phyloP scores from a whole-genome alignment of 2,113 vertebrate genomes.

The Gnathonemus longibarbis region DNA sequence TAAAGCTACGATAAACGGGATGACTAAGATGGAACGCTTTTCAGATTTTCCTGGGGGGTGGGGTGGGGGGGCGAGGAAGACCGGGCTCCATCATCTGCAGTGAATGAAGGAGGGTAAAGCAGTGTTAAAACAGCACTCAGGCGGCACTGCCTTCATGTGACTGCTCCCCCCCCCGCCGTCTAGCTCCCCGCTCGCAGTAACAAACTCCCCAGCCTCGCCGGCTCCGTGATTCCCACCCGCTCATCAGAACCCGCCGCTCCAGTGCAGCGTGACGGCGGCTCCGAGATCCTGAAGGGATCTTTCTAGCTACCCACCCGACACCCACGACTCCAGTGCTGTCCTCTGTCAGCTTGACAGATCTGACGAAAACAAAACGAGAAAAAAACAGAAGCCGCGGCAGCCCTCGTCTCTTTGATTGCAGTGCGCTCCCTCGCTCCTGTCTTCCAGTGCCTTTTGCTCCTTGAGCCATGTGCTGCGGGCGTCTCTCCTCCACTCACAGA shows the following conservation, averaged over 20 bases:
- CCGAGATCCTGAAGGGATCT: neutral
- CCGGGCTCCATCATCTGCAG: neutral
- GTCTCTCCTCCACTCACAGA: neutral
- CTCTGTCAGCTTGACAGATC: neutral
- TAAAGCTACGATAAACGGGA: neutral
- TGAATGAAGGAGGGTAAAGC: slow-evolving; percentile 7
- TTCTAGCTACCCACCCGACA: neutral
- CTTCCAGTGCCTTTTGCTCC: neutral
- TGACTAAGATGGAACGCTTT: slow-evolving; percentile 8
- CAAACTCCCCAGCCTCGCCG: neutral
- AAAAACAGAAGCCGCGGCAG: neutral
- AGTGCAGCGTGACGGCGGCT: neutral
- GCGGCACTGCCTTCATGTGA: neutral
- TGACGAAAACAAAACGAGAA: neutral
- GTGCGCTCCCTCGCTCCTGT: neutral
- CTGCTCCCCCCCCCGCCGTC: neutral
- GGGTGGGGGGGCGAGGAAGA: neutral
- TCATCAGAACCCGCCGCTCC: neutral
- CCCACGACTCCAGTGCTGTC: neutral
- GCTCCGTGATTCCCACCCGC: neutral
- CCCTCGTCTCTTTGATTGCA: neutral
- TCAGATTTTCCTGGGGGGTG: neutral
- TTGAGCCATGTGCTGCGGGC: neutral
- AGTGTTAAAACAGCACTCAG: neutral
- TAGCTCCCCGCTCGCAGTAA: neutral